Percentiles rank a stretch among this genome's conserved stretches.
Evolutionary conservation across 2,888 invertebrate genomes (phyloP).

Genomic region (Diaperis boleti): DNA sequence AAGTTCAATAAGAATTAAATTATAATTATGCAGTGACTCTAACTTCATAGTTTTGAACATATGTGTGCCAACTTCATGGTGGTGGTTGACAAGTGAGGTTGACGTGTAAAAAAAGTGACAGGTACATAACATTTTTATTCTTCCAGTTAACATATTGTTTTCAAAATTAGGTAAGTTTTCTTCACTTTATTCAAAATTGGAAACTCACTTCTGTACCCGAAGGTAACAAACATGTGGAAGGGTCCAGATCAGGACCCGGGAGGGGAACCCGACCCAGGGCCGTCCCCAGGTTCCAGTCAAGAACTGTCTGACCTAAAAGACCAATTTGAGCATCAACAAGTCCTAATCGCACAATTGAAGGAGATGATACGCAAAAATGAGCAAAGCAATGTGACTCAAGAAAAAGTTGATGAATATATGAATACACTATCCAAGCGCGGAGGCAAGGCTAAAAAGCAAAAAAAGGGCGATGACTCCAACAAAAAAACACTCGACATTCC

Average conservation of each 20-base stretch:
- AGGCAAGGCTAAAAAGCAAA: constrained; percentile 59
- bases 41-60: too few species aligned
- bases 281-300: constrained; percentile 50
- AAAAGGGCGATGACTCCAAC: constrained; percentile 53
- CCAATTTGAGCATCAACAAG: constrained; percentile 64
- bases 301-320: constrained; percentile 62
- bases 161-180: constrained; percentile 31
- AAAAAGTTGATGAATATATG: constrained; percentile 66
- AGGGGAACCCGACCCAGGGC: constrained; percentile 57
- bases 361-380: constrained; percentile 65
- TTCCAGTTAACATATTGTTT: constrained; percentile 35
- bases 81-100: too few species aligned
- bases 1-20: too few species aligned
- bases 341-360: constrained; percentile 64
- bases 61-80: too few species aligned
- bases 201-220: constrained; percentile 5
- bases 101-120: constrained; percentile 37
- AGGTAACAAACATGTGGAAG: constrained; percentile 61
- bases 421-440: constrained; percentile 63
- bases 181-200: background rate
- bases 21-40: too few species aligned
- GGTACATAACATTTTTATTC: constrained; percentile 27
- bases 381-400: constrained; percentile 62
- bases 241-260: constrained; percentile 57
- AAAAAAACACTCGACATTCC: constrained; percentile 60